These are phyloP conservation scores for Lucilia cuprina DNA, from an alignment of 1,140 invertebrate genomes.

Conservation along the genomic window DNA sequence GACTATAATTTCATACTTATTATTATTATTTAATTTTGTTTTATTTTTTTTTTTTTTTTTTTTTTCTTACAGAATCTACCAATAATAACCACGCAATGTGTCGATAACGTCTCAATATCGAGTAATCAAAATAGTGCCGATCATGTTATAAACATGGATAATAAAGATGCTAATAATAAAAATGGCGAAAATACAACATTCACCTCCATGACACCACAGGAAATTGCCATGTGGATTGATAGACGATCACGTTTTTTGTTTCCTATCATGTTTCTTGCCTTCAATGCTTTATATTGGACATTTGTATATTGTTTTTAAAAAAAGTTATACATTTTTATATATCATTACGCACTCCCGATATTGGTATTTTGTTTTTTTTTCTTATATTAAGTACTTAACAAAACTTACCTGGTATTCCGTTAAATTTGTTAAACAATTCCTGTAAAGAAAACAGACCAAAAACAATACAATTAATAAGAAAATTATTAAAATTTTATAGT, in stretches of 20 bases:
- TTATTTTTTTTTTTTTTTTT: too few relatives aligned
- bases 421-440: too few relatives aligned
- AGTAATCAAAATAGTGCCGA: constrained; percentile 46
- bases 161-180: constrained; percentile 45
- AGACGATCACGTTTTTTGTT: constrained; percentile 77
- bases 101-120: constrained; percentile 50
- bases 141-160: constrained; percentile 55
- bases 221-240: constrained; percentile 87
- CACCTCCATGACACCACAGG: constrained; percentile 85
- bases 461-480: too few relatives aligned
- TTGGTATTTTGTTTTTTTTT: too few relatives aligned
- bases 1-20: too few relatives aligned
- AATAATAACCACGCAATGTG: constrained; percentile 57
- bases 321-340: neutral
- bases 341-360: too few relatives aligned
- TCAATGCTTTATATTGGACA: constrained; percentile 86
- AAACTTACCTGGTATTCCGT: too few relatives aligned
- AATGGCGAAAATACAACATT: constrained; percentile 60
- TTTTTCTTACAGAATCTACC: constrained; percentile 48
- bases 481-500: too few relatives aligned
- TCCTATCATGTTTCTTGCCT: constrained; percentile 78
- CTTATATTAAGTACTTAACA: too few relatives aligned
- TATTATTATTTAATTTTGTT: too few relatives aligned
- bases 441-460: too few relatives aligned
- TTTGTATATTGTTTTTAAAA: constrained; percentile 68